Conservation (phyloP, 1,140 invertebrate species). For the Pogonomyrmex californicus region DNA sequence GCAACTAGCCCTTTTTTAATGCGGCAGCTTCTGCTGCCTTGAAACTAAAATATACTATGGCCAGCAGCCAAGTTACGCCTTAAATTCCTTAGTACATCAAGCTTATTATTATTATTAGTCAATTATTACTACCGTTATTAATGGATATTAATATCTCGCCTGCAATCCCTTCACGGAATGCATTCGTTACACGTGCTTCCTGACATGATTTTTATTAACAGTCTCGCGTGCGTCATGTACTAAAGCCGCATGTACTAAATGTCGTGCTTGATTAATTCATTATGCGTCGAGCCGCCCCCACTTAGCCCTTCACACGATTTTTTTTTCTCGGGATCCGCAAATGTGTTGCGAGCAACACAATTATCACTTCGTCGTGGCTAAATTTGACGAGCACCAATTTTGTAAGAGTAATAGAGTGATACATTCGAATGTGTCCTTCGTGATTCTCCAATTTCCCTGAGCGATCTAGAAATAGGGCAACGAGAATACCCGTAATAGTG, state of each 20-base stretch:
- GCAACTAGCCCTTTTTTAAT: constrained; percentile 5
- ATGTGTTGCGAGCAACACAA: neutral
- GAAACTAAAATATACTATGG: constrained; percentile 35
- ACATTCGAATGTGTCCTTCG: neutral
- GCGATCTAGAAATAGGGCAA: constrained; percentile 31
- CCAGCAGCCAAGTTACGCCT: constrained; percentile 3
- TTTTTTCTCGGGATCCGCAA: neutral
- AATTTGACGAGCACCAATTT: constrained; percentile 5
- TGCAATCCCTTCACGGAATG: neutral
- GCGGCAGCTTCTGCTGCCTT: neutral
- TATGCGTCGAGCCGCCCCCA: neutral
- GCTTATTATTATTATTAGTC: constrained; percentile 31
- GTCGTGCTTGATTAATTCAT: constrained; percentile 48
- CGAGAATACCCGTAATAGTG: constrained; percentile 28
- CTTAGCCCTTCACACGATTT: neutral
- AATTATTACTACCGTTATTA: constrained; percentile 16
- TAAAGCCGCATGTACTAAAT: neutral
- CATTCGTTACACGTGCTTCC: neutral
- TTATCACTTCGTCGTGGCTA: neutral
- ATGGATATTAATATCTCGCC: neutral
- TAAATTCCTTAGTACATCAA: neutral
- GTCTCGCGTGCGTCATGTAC: constrained; percentile 35
- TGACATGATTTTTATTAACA: constrained; percentile 20
- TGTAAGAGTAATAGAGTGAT: neutral
- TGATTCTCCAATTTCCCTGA: constrained; percentile 20